Conservation (phyloP, 2,888 invertebrate species). For the Acrobasis repandana region DNA sequence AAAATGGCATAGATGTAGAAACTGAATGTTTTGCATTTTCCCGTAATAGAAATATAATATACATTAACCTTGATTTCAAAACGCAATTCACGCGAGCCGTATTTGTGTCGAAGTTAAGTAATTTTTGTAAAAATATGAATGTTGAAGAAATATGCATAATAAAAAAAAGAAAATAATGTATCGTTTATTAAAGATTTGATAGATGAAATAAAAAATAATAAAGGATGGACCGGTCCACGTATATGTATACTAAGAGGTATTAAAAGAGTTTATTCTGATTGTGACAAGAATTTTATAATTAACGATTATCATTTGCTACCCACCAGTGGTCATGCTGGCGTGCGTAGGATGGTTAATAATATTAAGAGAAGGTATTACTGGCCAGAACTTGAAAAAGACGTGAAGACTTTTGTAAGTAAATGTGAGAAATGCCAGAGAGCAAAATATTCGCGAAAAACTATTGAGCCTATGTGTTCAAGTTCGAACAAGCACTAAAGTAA, state of each 20-base stretch:
- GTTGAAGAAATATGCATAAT: constrained; percentile 29
- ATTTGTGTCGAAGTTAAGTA: constrained; percentile 32
- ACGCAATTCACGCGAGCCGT: constrained; percentile 32
- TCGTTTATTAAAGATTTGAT: constrained; percentile 27
- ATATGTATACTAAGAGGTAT: constrained; percentile 32
- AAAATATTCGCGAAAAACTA: constrained; percentile 16
- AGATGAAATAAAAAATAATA: constrained; percentile 26
- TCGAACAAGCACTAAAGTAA: too few species aligned
- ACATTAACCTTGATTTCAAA: constrained; percentile 31
- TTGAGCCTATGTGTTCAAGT: constrained; percentile 23
- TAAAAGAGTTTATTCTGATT: constrained; percentile 28
- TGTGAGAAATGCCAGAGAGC: constrained; percentile 18
- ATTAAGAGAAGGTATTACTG: constrained; percentile 19
- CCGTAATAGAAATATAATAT: constrained; percentile 24
- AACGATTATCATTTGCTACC: constrained; percentile 32
- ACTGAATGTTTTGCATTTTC: constrained; percentile 25
- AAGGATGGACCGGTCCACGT: constrained; percentile 33
- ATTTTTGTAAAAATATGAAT: constrained; percentile 28
- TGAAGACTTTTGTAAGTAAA: constrained; percentile 18
- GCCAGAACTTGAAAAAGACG: too few species aligned
- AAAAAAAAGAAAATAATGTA: constrained; percentile 26
- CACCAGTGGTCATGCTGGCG: constrained; percentile 21
- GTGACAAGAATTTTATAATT: constrained; percentile 31
- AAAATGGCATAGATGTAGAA: constrained; percentile 8
- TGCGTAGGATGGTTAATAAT: constrained; percentile 23